Percentiles rank a stretch among this genome's conserved stretches.
Conservation (phyloP, 1,140 invertebrate genomes). For the Pollicipes pollicipes region DNA sequence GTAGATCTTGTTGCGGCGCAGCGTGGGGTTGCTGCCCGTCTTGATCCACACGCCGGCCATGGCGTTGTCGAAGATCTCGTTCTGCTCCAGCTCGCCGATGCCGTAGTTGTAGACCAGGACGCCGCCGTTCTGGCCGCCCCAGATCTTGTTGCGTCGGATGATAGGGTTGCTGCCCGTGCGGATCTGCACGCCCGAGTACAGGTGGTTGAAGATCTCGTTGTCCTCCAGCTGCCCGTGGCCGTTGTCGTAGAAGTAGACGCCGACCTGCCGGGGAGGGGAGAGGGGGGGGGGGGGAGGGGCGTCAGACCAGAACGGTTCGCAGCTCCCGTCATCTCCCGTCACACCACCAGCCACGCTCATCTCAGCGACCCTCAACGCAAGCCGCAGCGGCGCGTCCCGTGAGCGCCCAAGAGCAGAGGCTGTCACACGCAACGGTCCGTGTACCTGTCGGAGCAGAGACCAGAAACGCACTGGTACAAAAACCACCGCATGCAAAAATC, state of each 20-base stretch:
- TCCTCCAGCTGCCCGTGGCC: constrained; percentile 90
- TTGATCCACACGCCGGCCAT: constrained; percentile 99
- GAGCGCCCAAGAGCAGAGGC: too few species aligned
- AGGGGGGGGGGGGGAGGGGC: too few species aligned
- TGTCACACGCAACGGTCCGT: too few species aligned
- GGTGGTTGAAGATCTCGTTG: constrained; percentile 95
- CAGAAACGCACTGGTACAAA: too few species aligned
- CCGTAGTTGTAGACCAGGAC: constrained; percentile 97
- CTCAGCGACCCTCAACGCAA: too few species aligned
- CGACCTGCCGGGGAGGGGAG: constrained; percentile 28
- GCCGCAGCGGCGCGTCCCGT: too few species aligned
- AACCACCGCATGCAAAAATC: too few species aligned
- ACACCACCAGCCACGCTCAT: too few species aligned
- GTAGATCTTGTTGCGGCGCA: constrained; percentile 89
- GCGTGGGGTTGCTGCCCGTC: constrained; percentile 75
- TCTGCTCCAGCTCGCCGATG: constrained; percentile 81
- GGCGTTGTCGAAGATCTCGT: constrained; percentile 99
- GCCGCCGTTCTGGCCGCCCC: constrained; percentile 98
- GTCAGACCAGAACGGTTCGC: too few species aligned
- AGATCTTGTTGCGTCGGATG: constrained; percentile 94
- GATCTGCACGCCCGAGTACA: constrained; percentile 95
- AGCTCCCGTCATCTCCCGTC: too few species aligned
- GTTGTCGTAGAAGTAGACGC: constrained; percentile 98
- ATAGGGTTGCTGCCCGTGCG: constrained; percentile 94
- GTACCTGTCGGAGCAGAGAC: too few species aligned